Evolutionary conservation across 1,140 invertebrate species (phyloP), one percentile per base, ranked within the genome.

Genomic region (Drosophila nikananu): DNA sequence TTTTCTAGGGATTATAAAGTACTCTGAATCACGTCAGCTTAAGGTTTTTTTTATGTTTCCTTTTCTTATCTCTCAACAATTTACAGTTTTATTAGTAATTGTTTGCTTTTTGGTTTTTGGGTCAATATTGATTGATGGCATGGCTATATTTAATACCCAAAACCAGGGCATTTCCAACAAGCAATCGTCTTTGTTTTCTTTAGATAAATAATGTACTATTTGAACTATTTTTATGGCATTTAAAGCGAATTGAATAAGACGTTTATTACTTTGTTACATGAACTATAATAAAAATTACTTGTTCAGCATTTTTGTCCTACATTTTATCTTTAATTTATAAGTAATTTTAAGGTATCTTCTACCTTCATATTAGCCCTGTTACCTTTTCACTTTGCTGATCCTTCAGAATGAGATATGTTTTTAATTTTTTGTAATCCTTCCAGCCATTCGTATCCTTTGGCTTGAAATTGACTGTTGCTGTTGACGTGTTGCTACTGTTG

Each of bases 371-470:
- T n/a, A n/a, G 5, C 13, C 10, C 10, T 21, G 12, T 77, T 87
- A 87, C 84, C 83, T 87, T 89, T 61, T 83, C 84, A 35, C 46
- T 87, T 74, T 90, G 83, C 73, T 92, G 91, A 59, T 92, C 91
- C 70, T 92, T 92, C 0, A 91, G 80, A 32, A 92, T 91, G 19
- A 92, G 73, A 80, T 92, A 92, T 9, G 91, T 92, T 68, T 92
- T 92, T 7, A 90, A 46, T 84, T 92, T 92, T 49, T 91, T 92
- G 62, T 92, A 92, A 76, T 92, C 84, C 80, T 77, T 91, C 91
- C 91, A 92, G 70, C 81, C 83, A 71, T 89, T 92, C 8, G 77
- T 86, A 80, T 90, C 81, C 86, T 90, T 90, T 61, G 86, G 82
- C 79, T 82, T 90, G 19, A 90, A 90, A 30, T 76, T 83, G 10